Evolutionary conservation across 2,888 invertebrate species (phyloP), one percentile per base, ranked within the genome.

Genomic region (Cylindroiulus punctatus): DNA sequence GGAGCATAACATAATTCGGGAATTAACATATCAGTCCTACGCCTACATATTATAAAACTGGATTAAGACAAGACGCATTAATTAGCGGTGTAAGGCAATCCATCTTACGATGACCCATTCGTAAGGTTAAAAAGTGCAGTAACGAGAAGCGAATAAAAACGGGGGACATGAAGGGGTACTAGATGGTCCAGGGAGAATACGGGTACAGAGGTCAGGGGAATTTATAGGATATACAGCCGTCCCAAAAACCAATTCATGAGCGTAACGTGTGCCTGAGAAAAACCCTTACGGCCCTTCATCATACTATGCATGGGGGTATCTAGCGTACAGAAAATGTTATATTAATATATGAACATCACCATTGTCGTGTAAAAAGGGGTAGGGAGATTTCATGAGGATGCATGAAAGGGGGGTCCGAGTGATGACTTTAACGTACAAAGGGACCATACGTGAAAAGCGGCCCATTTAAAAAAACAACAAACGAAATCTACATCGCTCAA

Each of bases 231-330:
- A 65, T 65, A 14, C 76, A 76, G 76, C 14, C 76, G 76, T 76
- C 76, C 30, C 30, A 76, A 76, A 76, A 76, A 76, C 30, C 76
- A 14, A 76, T 30, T 76, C 76, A 30, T 76, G 76, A 76, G 76
- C 76, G 76, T 76, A 76, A 76, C 76, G 76, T 76, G 76, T 76
- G 76, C 76, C 76, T 76, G 76, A 76, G 76, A 76, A 76, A 76
- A 76, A 76, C 76, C 76, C 76, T 76, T 76, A 30, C 26, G 76
- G 76, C 76, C 76, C 76, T 76, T 76, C 76, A 57, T 30, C 30
- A 76, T 76, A 76, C 76, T 76, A 76, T 7, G 76, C n/a, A n/a
- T n/a, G 36, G 36, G 76, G 76, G 76, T 76, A 76, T 30, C 76
- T 76, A 76, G 76, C 76, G 30, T 76, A 76, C 76, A 76, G 76